Conservation (phyloP, 2,113 vertebrate species). For the Corythaeola cristata region DNA sequence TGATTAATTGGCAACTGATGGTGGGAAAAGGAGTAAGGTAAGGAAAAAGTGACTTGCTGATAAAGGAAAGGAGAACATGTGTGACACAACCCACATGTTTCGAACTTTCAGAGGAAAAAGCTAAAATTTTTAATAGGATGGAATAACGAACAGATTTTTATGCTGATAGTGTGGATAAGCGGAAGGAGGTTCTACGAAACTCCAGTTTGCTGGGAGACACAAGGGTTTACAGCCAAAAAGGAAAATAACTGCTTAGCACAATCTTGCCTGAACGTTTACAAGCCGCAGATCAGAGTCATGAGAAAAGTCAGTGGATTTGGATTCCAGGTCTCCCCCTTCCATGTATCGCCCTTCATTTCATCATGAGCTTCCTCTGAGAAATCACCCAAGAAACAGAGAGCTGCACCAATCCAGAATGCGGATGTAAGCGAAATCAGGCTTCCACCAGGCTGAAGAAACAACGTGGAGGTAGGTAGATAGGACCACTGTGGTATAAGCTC, state of each 20-base stretch:
- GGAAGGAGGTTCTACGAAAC: not conserved
- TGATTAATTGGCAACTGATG: not conserved
- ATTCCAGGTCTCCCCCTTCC: not conserved
- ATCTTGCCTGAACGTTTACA: rapidly evolving
- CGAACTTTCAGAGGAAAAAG: not conserved
- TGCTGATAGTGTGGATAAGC: not conserved
- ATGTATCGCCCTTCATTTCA: rapidly evolving
- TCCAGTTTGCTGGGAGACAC: not conserved
- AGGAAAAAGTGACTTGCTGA: not conserved
- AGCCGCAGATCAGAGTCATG: not conserved
- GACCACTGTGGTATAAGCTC: not conserved
- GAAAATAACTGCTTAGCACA: not conserved
- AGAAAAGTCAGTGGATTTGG: not conserved
- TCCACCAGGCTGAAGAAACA: not conserved
- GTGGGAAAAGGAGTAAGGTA: not conserved
- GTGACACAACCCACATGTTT: not conserved
- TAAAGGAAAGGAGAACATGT: not conserved
- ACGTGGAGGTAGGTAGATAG: not conserved
- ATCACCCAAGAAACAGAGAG: not conserved
- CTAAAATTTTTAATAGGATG: not conserved
- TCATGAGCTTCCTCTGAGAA: not conserved
- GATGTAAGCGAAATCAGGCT: not conserved
- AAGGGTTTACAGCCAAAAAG: not conserved
- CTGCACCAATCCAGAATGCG: not conserved
- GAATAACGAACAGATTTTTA: not conserved